Conservation (phyloP, 92 coral and sea anemone species). For the Isaurus tuberculatus region DNA sequence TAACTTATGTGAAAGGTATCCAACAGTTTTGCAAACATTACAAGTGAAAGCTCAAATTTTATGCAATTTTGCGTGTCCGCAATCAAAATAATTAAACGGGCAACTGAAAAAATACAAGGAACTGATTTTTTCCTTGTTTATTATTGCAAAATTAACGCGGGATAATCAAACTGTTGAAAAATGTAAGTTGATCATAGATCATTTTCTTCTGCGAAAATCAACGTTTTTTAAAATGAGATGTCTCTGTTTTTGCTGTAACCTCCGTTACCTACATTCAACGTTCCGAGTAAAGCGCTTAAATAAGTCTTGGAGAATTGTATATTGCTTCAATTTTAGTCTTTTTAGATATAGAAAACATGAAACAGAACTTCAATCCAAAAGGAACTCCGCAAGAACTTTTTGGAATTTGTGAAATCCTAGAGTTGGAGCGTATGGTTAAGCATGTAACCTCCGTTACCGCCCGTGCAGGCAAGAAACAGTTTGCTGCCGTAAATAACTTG, state of each 20-base stretch:
- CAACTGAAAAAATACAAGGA: not conserved
- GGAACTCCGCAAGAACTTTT: no score
- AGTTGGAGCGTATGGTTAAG: not conserved
- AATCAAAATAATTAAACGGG: not conserved
- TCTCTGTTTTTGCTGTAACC: slow-evolving; percentile 11
- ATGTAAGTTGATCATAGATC: not conserved
- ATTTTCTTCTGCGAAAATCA: slow-evolving; percentile 15
- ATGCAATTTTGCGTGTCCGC: not conserved
- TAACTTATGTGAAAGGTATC: no score
- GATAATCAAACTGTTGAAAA: slow-evolving; percentile 1
- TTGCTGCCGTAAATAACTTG: no score
- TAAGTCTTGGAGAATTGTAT: not conserved
- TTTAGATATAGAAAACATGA: not conserved
- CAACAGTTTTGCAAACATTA: not conserved
- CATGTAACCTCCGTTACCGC: no score
- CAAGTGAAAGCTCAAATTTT: not conserved
- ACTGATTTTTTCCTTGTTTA: not conserved
- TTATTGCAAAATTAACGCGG: not conserved
- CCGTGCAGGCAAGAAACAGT: no score
- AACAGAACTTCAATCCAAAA: no score
- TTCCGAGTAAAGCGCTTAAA: not conserved
- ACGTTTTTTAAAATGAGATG: not conserved
- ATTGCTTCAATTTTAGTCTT: slow-evolving; percentile 15
- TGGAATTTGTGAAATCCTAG: not conserved
- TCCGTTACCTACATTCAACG: not conserved